A percentile compares a stretch with the other conserved stretches of the same genome.
These are phyloP conservation scores for Cryptus armator DNA, from an alignment of 2,888 invertebrate species.

Conservation along the genomic window DNA sequence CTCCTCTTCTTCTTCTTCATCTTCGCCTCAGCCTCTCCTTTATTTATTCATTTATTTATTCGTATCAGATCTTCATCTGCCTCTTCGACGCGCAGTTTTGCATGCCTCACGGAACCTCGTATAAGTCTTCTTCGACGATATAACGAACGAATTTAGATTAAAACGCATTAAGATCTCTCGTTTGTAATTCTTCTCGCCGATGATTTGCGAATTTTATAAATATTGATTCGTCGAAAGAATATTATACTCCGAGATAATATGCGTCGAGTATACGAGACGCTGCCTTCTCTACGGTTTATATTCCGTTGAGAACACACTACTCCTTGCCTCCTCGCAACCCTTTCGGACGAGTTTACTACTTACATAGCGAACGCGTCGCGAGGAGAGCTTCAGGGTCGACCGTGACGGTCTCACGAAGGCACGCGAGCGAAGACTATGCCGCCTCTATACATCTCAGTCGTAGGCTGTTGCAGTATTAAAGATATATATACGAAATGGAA, in stretches of 20 bases:
- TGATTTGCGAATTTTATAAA: constrained; percentile 41
- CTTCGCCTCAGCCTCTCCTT: constrained; percentile 1
- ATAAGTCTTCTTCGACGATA: constrained; percentile 18
- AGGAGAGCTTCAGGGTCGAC: constrained; percentile 53
- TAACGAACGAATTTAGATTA: constrained; percentile 20
- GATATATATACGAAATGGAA: constrained; percentile 12
- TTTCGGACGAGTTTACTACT: constrained; percentile 10
- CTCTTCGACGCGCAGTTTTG: constrained; percentile 11
- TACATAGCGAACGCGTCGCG: constrained; percentile 31
- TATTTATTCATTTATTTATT: constrained; percentile 49
- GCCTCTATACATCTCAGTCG: constrained; percentile 4
- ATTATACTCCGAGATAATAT: background rate
- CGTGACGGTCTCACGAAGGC: constrained; percentile 55
- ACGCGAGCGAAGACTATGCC: constrained; percentile 24
- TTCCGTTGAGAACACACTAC: background rate
- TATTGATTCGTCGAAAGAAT: constrained; percentile 25
- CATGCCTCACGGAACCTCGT: constrained; percentile 12
- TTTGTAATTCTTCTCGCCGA: constrained; percentile 41
- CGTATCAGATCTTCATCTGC: constrained; percentile 41
- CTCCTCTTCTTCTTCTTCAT: background rate
- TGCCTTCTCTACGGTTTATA: background rate
- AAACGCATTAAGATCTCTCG: background rate
- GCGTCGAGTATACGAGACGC: constrained; percentile 19
- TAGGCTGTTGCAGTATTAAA: background rate
- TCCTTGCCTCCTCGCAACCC: constrained; percentile 41